Percentiles rank a stretch among this genome's conserved stretches.
Evolutionary conservation across 2,113 vertebrate genomes (phyloP).

Genomic region (Enhydra lutris): DNA sequence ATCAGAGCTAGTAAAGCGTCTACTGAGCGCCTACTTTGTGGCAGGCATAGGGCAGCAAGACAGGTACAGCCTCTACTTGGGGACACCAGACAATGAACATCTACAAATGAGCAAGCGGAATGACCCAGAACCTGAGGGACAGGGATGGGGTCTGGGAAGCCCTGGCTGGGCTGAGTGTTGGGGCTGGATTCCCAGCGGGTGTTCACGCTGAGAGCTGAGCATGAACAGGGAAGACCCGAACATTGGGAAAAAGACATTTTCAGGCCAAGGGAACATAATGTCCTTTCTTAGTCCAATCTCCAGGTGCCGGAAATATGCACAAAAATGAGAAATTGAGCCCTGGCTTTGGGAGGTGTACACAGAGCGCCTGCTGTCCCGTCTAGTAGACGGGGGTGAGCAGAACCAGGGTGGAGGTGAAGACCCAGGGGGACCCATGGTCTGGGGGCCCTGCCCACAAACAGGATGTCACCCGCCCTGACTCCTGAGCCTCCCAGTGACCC

Average conservation of each 20-base stretch:
- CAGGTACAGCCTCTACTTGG: background rate
- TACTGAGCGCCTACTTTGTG: background rate
- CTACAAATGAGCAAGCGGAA: background rate
- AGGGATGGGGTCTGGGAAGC: background rate
- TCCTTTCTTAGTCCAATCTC: background rate
- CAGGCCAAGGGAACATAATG: background rate
- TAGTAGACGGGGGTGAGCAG: accelerated
- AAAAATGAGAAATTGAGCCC: background rate
- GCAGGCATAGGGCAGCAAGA: background rate
- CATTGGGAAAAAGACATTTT: accelerated
- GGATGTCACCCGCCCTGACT: background rate
- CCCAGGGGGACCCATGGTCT: accelerated
- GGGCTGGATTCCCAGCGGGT: too few relatives aligned
- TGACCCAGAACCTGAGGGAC: too few relatives aligned
- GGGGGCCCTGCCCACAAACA: accelerated
- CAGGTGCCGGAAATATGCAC: background rate
- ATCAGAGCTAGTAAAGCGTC: background rate
- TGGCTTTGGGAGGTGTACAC: background rate
- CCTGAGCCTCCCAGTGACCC: background rate
- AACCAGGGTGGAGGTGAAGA: background rate
- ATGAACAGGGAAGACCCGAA: background rate
- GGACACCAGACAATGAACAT: accelerated
- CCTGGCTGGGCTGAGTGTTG: background rate
- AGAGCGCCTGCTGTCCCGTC: background rate
- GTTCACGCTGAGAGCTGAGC: background rate